Conservation (phyloP, 2,113 vertebrate species). For the Cepphus grylle region DNA sequence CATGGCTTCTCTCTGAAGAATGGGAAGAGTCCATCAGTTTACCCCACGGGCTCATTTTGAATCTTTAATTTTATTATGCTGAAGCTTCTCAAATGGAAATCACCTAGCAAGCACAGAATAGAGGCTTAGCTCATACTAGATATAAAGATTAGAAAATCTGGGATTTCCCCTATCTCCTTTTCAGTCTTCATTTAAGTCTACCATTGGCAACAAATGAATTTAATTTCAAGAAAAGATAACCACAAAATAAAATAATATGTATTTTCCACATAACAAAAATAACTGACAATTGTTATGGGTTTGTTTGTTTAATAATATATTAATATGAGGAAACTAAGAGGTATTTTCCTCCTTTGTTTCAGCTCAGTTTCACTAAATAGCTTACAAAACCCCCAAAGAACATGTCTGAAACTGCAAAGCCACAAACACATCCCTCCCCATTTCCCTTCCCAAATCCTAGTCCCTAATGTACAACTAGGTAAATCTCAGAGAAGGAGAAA, state of each 20-base stretch:
- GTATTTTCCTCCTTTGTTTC: constrained; percentile 42
- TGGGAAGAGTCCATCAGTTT: not conserved
- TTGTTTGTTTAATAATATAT: constrained; percentile 41
- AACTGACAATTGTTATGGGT: not conserved
- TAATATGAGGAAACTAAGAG: constrained; percentile 32
- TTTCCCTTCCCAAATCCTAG: constrained; percentile 21
- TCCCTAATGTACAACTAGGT: constrained; percentile 12
- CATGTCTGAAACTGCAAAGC: constrained; percentile 54
- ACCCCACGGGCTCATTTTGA: not conserved
- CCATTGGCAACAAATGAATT: not conserved
- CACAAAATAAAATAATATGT: constrained; percentile 17
- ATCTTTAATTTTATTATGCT: not conserved
- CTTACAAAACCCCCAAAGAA: constrained; percentile 46
- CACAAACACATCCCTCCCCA: constrained; percentile 40
- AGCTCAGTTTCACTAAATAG: constrained; percentile 25
- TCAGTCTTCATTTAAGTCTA: not conserved
- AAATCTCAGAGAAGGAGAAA: constrained; percentile 5
- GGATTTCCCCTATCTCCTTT: constrained; percentile 43
- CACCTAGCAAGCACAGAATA: not conserved
- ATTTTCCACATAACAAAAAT: constrained; percentile 21
- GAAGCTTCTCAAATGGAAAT: constrained; percentile 15
- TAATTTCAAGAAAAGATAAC: constrained; percentile 27
- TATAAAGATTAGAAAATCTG: not conserved
- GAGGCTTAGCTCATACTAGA: constrained; percentile 12
- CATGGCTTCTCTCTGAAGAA: not conserved